phyloP scores from a whole-genome alignment of 2,113 vertebrate species.

The Bothrops jararaca region DNA sequence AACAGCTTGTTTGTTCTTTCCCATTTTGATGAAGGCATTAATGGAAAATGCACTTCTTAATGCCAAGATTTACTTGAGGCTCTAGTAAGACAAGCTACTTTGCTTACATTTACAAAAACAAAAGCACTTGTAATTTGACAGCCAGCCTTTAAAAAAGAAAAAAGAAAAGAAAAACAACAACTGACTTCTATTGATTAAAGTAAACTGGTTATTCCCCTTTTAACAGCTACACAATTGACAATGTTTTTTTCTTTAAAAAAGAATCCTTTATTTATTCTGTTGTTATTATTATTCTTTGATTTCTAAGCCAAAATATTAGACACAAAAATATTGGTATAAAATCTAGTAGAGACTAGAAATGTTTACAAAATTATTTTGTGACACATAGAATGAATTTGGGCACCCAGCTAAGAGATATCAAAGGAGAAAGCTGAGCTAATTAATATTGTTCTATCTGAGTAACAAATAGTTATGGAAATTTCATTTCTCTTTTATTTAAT shows the following conservation, averaged over 20 bases:
- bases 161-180: background rate
- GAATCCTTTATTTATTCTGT: background rate
- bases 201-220: background rate
- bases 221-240: background rate
- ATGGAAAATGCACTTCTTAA: background rate
- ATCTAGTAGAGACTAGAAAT: background rate
- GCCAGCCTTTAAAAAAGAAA: background rate
- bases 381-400: background rate
- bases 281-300: background rate
- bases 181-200: background rate
- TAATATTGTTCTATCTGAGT: background rate
- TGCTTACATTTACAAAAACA: background rate
- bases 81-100: background rate
- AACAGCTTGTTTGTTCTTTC: background rate
- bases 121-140: slow-evolving; percentile 5
- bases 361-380: background rate
- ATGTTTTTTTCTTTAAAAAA: background rate
- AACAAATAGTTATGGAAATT: background rate
- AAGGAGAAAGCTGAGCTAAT: background rate
- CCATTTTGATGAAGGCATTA: slow-evolving; percentile 3
- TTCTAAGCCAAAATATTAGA: background rate
- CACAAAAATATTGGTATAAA: background rate
- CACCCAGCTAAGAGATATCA: background rate
- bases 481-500: slow-evolving; percentile 15
- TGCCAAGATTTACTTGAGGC: slow-evolving; percentile 18